A percentile compares a stretch with the other conserved stretches of the same genome.
These are phyloP conservation scores for Triplophysa tibetana DNA, from an alignment of 2,113 vertebrate species.

Conservation along the genomic window DNA sequence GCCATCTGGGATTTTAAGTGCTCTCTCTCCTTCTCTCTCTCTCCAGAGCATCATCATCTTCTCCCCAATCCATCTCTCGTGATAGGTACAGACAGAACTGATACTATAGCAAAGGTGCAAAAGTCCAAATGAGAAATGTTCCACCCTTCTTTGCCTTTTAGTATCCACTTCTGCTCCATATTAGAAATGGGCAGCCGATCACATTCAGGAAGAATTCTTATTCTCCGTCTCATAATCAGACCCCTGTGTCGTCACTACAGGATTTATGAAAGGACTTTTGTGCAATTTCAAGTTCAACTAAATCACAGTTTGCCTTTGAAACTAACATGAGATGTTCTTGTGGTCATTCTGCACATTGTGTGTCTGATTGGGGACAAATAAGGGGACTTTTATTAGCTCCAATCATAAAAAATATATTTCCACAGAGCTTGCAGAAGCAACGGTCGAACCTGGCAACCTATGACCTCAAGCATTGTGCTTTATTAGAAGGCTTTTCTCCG, in stretches of 20 bases:
- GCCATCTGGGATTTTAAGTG: slow-evolving; percentile 73
- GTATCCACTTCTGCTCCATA: slow-evolving; percentile 2
- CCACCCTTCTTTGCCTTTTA: slow-evolving; percentile 14
- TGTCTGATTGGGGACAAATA: background rate
- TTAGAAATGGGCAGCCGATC: background rate
- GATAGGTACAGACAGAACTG: slow-evolving; percentile 2
- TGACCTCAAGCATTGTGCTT: slow-evolving; percentile 4
- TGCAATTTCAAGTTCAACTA: background rate
- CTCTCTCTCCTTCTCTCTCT: slow-evolving; percentile 50
- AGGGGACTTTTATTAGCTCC: slow-evolving; percentile 6
- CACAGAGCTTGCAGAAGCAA: background rate
- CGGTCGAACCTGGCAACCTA: slow-evolving; percentile 1
- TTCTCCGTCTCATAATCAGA: background rate
- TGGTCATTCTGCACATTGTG: slow-evolving; percentile 7
- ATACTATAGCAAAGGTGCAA: background rate
- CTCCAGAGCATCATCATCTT: slow-evolving; percentile 23
- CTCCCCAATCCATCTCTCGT: slow-evolving; percentile 2
- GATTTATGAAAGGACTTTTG: slow-evolving; percentile 11
- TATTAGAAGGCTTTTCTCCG: slow-evolving; percentile 15
- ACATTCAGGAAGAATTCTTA: slow-evolving; percentile 1
- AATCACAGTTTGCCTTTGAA: slow-evolving; percentile 17
- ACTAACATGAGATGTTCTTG: slow-evolving; percentile 4
- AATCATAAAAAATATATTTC: background rate
- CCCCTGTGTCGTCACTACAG: background rate
- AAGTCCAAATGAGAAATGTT: slow-evolving; percentile 18